phyloP scores from a whole-genome alignment of 2,888 invertebrate species.

The Drosophila neonasuta region DNA sequence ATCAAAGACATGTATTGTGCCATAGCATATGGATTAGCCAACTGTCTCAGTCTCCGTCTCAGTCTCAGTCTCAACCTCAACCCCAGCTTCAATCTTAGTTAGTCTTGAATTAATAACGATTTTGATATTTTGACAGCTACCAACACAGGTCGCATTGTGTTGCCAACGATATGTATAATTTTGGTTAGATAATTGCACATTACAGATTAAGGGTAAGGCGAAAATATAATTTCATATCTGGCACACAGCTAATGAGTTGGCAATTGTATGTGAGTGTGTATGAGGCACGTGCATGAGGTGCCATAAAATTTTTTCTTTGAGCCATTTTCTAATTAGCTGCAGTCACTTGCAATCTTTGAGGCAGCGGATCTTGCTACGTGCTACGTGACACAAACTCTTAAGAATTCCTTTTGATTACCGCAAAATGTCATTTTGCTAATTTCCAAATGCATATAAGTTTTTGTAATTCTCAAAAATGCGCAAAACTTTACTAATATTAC shows the following conservation, averaged over 20 bases:
- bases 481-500: background rate
- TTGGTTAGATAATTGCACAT: conserved; percentile 31
- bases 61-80: background rate
- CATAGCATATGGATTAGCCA: conserved; percentile 43
- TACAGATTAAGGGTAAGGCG: conserved; percentile 25
- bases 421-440: conserved; percentile 39
- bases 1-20: conserved; percentile 45
- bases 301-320: conserved; percentile 63
- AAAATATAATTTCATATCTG: conserved; percentile 28
- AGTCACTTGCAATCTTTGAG: conserved; percentile 63
- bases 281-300: conserved; percentile 56
- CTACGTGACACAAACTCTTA: conserved; percentile 51
- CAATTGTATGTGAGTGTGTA: conserved; percentile 29
- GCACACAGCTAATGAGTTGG: conserved; percentile 45
- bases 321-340: conserved; percentile 66
- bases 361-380: conserved; percentile 39
- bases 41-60: conserved; percentile 7
- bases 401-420: conserved; percentile 43
- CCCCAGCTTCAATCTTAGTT: background rate
- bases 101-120: conserved; percentile 60
- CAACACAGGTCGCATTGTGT: conserved; percentile 41
- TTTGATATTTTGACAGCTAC: conserved; percentile 40
- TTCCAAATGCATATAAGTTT: conserved; percentile 25
- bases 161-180: conserved; percentile 8
- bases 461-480: background rate